A percentile compares a stretch with the other conserved stretches of the same genome.
Evolutionary conservation across 2,888 invertebrate species (phyloP).

Genomic region (Diaprepes abbreviatus): DNA sequence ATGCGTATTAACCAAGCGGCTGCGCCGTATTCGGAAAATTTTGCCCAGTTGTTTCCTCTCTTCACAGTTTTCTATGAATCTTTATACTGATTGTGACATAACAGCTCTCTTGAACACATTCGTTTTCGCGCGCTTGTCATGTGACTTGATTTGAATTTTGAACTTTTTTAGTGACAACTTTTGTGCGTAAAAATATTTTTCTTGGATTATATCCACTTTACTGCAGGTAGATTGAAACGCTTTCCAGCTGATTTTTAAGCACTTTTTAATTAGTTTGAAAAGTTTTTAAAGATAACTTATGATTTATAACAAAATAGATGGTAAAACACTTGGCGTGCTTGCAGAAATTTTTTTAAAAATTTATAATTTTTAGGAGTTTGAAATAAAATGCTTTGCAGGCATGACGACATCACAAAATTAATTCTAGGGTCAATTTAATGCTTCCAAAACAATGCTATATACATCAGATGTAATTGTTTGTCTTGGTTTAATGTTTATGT

Average conservation of each 20-base stretch:
- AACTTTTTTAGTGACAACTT: conserved; percentile 40
- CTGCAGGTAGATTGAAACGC: conserved; percentile 13
- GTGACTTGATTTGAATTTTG: conserved; percentile 49
- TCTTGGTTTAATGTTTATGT: too few relatives aligned
- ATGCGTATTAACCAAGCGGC: conserved; percentile 58
- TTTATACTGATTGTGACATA: conserved; percentile 27
- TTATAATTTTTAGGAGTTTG: background rate
- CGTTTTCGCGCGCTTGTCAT: conserved; percentile 51
- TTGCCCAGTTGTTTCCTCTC: conserved; percentile 56
- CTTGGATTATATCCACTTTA: conserved; percentile 17
- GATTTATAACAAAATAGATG: background rate
- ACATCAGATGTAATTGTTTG: too few relatives aligned
- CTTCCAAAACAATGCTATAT: too few relatives aligned
- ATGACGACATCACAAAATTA: background rate
- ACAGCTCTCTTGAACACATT: conserved; percentile 34
- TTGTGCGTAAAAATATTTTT: conserved; percentile 11
- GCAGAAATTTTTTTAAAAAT: too few relatives aligned
- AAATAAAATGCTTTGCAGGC: conserved; percentile 8
- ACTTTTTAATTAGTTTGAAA: background rate
- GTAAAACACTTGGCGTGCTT: conserved; percentile 9
- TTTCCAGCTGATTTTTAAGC: background rate
- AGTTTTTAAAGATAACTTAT: conserved; percentile 14
- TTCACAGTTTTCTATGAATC: conserved; percentile 45
- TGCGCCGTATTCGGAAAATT: conserved; percentile 58
- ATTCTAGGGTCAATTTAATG: too few relatives aligned